phyloP scores from a whole-genome alignment of 1,140 invertebrate genomes.

The Neoseiulus cucumeris region DNA sequence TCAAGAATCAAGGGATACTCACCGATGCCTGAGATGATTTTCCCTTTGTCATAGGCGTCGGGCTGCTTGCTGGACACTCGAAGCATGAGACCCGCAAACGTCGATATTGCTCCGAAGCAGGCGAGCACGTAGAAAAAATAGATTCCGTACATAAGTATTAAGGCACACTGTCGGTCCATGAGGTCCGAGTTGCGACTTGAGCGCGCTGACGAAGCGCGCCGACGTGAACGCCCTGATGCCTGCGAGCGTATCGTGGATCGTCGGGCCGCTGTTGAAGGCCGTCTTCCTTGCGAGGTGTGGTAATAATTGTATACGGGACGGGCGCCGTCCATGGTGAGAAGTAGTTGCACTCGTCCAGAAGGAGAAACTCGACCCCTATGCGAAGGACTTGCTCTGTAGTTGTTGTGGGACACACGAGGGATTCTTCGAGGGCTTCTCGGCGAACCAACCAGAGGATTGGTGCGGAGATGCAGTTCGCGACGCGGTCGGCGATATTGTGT shows the following conservation, averaged over 20 bases:
- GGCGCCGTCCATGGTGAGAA: slow-evolving; percentile 1
- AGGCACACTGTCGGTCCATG: slow-evolving; percentile 9
- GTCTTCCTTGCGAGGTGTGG: background rate
- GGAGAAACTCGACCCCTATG: slow-evolving; percentile 1
- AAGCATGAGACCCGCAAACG: slow-evolving; percentile 1
- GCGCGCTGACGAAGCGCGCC: slow-evolving; percentile 1
- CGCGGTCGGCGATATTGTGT: background rate
- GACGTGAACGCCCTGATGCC: background rate
- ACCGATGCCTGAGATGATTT: slow-evolving; percentile 11
- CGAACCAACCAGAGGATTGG: background rate
- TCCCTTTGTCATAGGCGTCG: background rate
- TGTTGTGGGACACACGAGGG: background rate
- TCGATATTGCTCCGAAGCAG: slow-evolving; percentile 4
- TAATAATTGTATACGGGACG: slow-evolving; percentile 5
- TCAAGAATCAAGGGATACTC: background rate
- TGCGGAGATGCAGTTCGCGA: background rate
- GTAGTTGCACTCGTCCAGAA: background rate
- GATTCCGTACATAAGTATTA: slow-evolving; percentile 7
- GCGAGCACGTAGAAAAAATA: slow-evolving; percentile 8
- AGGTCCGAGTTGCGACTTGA: slow-evolving; percentile 4
- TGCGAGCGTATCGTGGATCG: slow-evolving; percentile 5
- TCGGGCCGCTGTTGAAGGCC: background rate
- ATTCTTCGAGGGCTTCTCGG: background rate
- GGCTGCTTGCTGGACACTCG: slow-evolving; percentile 1
- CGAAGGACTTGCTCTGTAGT: background rate